Evolutionary conservation across 2,113 vertebrate species (phyloP).

Genomic region (Anseranas semipalmata): DNA sequence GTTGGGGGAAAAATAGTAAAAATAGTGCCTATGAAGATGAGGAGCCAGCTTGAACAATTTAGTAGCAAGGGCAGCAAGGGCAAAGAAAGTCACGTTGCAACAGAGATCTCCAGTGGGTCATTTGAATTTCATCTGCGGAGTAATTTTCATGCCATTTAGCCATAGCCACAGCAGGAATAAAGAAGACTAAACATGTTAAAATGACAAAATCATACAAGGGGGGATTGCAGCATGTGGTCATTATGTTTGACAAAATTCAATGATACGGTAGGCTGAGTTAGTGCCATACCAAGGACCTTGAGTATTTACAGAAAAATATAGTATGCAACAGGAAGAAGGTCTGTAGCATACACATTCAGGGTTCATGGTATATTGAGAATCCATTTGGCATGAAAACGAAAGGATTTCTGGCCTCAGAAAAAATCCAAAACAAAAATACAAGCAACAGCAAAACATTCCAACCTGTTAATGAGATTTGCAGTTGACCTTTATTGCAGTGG

Average conservation of each 20-base stretch:
- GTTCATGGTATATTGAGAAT: not conserved
- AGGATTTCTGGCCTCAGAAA: not conserved
- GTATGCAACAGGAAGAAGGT: not conserved
- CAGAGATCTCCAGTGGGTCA: constrained; percentile 54
- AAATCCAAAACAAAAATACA: not conserved
- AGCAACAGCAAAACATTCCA: not conserved
- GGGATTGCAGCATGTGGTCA: not conserved
- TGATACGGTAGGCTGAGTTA: not conserved
- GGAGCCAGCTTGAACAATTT: constrained; percentile 1
- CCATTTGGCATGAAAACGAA: not conserved
- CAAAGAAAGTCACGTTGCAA: constrained; percentile 52
- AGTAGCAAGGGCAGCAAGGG: constrained; percentile 25
- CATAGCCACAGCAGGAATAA: constrained; percentile 47
- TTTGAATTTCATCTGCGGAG: constrained; percentile 67
- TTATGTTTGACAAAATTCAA: constrained; percentile 27
- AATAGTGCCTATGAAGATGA: not conserved
- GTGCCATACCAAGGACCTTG: not conserved
- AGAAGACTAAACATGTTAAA: constrained; percentile 53
- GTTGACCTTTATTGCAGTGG: not conserved
- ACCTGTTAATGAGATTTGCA: not conserved
- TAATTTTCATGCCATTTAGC: constrained; percentile 70
- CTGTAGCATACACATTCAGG: not conserved
- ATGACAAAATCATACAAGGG: constrained; percentile 9
- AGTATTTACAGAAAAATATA: not conserved
- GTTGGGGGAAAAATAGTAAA: not conserved